Evolutionary conservation across 2,888 invertebrate species (phyloP), one percentile per base, ranked within the genome.

Genomic region (Dicyrtomina minuta): DNA sequence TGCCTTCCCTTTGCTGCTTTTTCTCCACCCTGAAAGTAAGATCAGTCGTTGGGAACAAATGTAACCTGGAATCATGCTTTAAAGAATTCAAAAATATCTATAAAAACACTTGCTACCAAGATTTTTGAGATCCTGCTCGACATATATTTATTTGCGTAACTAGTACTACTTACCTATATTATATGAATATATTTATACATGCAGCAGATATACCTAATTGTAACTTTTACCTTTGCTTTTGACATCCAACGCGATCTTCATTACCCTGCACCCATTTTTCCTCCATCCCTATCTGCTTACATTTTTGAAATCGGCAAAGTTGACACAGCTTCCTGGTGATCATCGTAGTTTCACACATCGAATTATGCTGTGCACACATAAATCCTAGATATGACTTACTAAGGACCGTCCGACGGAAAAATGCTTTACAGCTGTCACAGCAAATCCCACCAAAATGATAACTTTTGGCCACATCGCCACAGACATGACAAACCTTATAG

Each of bases 401-500:
- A 73, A 81, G 81, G 17, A 82, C 82, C 17, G 81, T 80, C 15
- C 82, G 77, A 10, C 82, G 79, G 75, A 82, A 82, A 74, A 82
- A 82, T 13, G 82, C 82, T 73, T 82, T 82, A 74, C 82, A 82
- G 55, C 80, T 80, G 77, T 82, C 82, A 72, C 82, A 82, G 10
- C 81, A 81, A 22, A 82, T 78, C 17, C 81, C 82, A 27, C 82
- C 82, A 70, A 82, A 82, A 72, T 82, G 82, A 74, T 80, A 80
- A 69, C 81, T 81, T 70, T 82, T 81, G 66, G 82, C 82, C 12
- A 78, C 73, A 74, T 82, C 82, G 0, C 81, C 81, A 72, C 82
- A 82, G 4, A 81, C 81, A 4, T 81, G 80, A 71, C 82, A 82
- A 12, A 62, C 17, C 70, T 70, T n/a, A n/a, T n/a, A n/a, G n/a